Percentiles rank a stretch among this genome's conserved stretches.
These are phyloP conservation scores for Parochlus steinenii DNA, from an alignment of 2,888 invertebrate species.

Conservation along the genomic window DNA sequence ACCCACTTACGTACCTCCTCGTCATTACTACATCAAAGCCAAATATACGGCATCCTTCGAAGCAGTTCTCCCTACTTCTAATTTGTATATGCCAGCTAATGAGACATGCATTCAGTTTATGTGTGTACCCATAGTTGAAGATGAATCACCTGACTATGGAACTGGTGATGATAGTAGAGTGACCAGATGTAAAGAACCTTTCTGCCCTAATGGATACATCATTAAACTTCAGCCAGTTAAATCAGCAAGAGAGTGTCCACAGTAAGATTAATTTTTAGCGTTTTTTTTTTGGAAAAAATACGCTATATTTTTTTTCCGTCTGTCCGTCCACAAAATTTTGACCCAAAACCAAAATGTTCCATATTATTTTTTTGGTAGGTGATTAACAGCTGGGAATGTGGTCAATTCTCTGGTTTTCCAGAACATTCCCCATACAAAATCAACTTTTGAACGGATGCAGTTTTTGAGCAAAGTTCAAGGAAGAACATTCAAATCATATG, in stretches of 20 bases:
- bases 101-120: slow-evolving; percentile 27
- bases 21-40: slow-evolving; percentile 11
- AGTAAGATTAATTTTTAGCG: slow-evolving; percentile 31
- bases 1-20: slow-evolving; percentile 1
- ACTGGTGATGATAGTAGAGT: slow-evolving; percentile 1
- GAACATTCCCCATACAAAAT: no score
- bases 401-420: no score
- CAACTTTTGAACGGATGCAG: no score
- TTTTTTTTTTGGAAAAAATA: no score
- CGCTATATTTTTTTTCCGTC: slow-evolving; percentile 1
- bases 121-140: slow-evolving; percentile 20
- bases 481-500: no score
- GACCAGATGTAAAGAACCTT: slow-evolving; percentile 30
- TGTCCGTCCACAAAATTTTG: no score
- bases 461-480: no score
- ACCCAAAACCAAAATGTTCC: no score
- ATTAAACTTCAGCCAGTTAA: slow-evolving; percentile 32
- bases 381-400: no score
- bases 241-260: slow-evolving; percentile 31
- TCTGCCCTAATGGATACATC: slow-evolving; percentile 43
- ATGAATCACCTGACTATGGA: background rate
- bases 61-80: slow-evolving; percentile 8
- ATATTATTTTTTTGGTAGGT: no score
- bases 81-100: slow-evolving; percentile 12
- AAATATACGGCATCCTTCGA: slow-evolving; percentile 10